Conservation (phyloP, 2,797 vertebrate genomes). For the Astyanax mexicanus region DNA sequence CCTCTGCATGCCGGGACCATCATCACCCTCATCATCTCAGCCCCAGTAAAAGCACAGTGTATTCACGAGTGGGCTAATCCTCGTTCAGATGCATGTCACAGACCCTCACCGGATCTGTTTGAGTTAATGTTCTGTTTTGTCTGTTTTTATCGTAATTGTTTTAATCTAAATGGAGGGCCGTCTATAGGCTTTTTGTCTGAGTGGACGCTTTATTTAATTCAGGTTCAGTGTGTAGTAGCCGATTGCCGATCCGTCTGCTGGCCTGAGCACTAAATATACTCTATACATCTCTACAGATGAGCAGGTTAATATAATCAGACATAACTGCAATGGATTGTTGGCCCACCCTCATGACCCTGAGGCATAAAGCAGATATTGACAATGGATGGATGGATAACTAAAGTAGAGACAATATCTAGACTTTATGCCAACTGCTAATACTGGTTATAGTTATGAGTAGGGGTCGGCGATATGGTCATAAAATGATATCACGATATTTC, state of each 20-base stretch:
- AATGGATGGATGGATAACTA: too few species aligned
- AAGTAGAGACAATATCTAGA: too few species aligned
- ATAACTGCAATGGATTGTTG: too few species aligned
- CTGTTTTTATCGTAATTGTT: slow-evolving; percentile 27
- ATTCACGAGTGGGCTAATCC: background rate
- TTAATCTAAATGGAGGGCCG: slow-evolving; percentile 15
- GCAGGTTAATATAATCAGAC: too few species aligned
- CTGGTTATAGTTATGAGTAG: too few species aligned
- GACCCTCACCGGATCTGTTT: background rate
- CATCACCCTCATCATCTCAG: slow-evolving; percentile 31
- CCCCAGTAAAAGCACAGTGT: slow-evolving; percentile 7
- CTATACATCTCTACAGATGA: too few species aligned
- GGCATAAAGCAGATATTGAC: too few species aligned
- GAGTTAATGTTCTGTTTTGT: background rate
- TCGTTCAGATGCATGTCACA: background rate
- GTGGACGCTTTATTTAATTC: slow-evolving; percentile 11
- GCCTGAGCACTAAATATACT: background rate
- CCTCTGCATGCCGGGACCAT: background rate
- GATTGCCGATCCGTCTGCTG: background rate
- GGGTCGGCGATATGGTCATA: too few species aligned
- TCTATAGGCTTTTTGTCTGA: background rate
- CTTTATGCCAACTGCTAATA: too few species aligned
- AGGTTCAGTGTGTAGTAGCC: background rate
- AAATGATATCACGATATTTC: too few species aligned
- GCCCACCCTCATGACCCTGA: too few species aligned